Evolutionary conservation across 1,140 invertebrate species (phyloP).

Genomic region (Scaptomyza graminum): DNA sequence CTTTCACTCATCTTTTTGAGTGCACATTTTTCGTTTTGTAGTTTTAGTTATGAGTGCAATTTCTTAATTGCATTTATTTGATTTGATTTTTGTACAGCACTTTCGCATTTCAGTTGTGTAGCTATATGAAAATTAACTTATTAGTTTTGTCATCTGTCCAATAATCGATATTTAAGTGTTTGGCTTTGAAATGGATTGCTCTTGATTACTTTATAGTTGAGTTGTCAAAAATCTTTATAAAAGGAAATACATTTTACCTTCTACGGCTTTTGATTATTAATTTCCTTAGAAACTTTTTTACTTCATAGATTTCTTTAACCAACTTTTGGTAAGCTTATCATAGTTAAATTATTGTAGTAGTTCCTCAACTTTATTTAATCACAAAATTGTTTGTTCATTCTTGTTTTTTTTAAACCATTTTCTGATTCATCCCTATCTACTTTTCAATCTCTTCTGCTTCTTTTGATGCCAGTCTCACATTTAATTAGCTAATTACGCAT

Average conservation of each 20-base stretch:
- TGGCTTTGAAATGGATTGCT: background rate
- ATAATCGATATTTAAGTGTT: background rate
- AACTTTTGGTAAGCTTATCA: too few species aligned
- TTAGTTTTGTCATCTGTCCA: constrained; percentile 5
- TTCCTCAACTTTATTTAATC: too few species aligned
- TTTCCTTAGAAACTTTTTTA: background rate
- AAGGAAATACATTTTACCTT: too few species aligned
- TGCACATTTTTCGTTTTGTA: constrained; percentile 10
- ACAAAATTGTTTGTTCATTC: too few species aligned
- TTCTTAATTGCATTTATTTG: constrained; percentile 59
- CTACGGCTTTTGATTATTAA: too few species aligned
- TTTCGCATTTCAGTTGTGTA: constrained; percentile 30
- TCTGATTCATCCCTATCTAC: background rate
- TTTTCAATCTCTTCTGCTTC: background rate
- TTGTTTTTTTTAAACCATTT: background rate
- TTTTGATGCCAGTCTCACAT: constrained; percentile 4
- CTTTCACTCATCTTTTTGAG: constrained; percentile 40
- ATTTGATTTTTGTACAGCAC: constrained; percentile 13
- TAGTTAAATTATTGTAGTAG: too few species aligned
- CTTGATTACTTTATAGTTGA: too few species aligned
- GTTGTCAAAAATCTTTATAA: too few species aligned
- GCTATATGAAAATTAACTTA: constrained; percentile 32
- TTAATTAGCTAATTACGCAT: constrained; percentile 45
- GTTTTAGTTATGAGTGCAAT: constrained; percentile 23
- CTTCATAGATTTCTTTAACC: too few species aligned